Evolutionary conservation across 2,888 invertebrate species (phyloP).

Genomic region (Neocrepidodera transversa): DNA sequence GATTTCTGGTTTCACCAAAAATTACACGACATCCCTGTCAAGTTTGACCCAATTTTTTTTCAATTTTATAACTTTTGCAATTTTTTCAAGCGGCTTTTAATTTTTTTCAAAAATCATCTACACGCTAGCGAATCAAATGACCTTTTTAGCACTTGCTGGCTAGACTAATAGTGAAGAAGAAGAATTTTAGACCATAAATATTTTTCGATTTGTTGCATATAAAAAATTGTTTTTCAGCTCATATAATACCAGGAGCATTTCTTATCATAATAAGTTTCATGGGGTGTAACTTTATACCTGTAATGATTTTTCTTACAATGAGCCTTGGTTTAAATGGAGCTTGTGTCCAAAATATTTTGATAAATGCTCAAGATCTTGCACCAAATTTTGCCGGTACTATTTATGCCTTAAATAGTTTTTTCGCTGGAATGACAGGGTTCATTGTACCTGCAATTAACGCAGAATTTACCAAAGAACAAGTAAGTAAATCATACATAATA

Average conservation of each 20-base stretch:
- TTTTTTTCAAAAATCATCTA: too few species aligned
- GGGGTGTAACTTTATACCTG: constrained; percentile 40
- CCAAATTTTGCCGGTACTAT: constrained; percentile 51
- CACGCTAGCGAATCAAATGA: too few species aligned
- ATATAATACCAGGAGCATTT: constrained; percentile 64
- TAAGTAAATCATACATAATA: too few species aligned
- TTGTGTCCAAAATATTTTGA: constrained; percentile 45
- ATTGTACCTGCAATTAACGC: constrained; percentile 46
- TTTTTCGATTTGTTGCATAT: too few species aligned
- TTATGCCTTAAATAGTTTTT: constrained; percentile 48
- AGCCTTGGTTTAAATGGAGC: constrained; percentile 49
- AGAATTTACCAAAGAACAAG: constrained; percentile 39
- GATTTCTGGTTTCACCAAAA: too few species aligned
- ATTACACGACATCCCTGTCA: too few species aligned
- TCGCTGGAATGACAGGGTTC: constrained; percentile 49
- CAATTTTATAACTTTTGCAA: too few species aligned
- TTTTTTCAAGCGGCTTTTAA: too few species aligned
- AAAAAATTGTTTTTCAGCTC: constrained; percentile 63
- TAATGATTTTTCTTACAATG: constrained; percentile 43
- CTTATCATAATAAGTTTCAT: constrained; percentile 49
- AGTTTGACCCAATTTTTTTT: too few species aligned
- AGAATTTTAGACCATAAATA: too few species aligned
- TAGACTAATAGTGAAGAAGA: too few species aligned
- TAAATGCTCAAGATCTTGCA: constrained; percentile 50
- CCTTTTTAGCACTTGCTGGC: too few species aligned